Evolutionary conservation across 2,113 vertebrate species (phyloP).

Genomic region (Laterallus jamaicensis): DNA sequence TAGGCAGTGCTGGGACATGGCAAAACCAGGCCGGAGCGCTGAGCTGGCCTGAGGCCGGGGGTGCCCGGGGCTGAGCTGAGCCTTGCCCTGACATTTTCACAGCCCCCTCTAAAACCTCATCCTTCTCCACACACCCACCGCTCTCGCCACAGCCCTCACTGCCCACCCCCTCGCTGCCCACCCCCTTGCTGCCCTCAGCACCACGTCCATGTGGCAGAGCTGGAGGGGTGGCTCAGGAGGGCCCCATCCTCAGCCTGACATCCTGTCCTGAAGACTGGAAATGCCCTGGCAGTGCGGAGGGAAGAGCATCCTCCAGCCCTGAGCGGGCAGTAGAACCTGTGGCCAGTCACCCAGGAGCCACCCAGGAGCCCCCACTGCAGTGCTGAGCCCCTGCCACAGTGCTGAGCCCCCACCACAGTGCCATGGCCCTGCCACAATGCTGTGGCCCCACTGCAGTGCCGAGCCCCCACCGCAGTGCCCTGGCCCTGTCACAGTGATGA

Average conservation of each 20-base stretch:
- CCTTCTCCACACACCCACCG: background rate
- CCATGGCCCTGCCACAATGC: too few relatives aligned
- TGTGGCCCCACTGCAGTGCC: too few relatives aligned
- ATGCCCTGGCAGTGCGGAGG: background rate
- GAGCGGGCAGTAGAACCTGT: background rate
- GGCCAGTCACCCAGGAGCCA: background rate
- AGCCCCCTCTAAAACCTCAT: background rate
- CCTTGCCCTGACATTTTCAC: background rate
- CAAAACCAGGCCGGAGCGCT: background rate
- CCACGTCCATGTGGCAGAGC: background rate
- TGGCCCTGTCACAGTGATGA: too few relatives aligned
- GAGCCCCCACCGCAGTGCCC: too few relatives aligned
- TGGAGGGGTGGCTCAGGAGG: background rate
- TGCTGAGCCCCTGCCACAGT: too few relatives aligned
- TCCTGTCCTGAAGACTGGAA: background rate
- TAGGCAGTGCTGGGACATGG: background rate
- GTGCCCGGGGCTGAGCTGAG: too few relatives aligned
- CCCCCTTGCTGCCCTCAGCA: background rate
- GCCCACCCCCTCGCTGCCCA: too few relatives aligned
- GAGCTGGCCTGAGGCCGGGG: too few relatives aligned
- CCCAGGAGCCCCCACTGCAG: too few relatives aligned
- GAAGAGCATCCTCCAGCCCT: background rate
- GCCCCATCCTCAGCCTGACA: background rate
- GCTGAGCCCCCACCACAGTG: too few relatives aligned
- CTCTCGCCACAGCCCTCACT: background rate